Evolutionary conservation across 2,113 vertebrate genomes (phyloP), one percentile per base, ranked within the genome.

Genomic region (Psettodes erumei): DNA sequence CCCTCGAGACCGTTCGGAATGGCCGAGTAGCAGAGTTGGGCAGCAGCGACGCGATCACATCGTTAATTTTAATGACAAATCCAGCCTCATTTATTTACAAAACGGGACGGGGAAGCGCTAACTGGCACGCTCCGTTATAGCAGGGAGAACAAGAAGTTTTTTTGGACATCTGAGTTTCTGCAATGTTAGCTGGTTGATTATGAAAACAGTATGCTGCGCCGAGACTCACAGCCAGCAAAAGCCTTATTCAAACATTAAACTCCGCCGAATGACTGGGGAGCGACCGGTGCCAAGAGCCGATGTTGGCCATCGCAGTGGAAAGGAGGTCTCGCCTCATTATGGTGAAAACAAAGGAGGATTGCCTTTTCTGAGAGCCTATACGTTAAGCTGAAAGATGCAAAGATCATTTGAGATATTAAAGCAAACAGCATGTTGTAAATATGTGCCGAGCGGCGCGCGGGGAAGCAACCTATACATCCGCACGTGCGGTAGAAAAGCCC

Each of bases 61-160:
- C 81, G 84, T 90, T 90, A 90, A 86, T 89, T 90, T 85, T 85
- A 80, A 83, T 80, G 85, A 83, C 79, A 79, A 85, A 88, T 81
- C 64, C 64, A 72, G 61, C 59, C 59, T 79, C 65, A 3, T 78
- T 69, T 76, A 81, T 84, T 86, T 82, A 70, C 56, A 66, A 75
- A 83, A 67, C 11, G 25, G 79, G 62, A 75, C 84, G 70, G 77
- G 86, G 78, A 86, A 78, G 81, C 79, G 77, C 78, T 79, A 89
- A 90, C 71, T 78, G 84, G 81, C 86, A 85, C 67, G 72, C 71
- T 83, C n/a, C 82, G 88, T 90, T 90, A 83, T 8, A 75, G 58
- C 56, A 15, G 59, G 21, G 32, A 58, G 75, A 79, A 81, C 65
- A 81, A 75, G 79, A 81, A 71, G 82, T 88, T 47, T 50, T 77